Percentiles rank a stretch among this genome's conserved stretches.
phyloP scores from a whole-genome alignment of 2,888 invertebrate species.

The Ctenicera cuprea region DNA sequence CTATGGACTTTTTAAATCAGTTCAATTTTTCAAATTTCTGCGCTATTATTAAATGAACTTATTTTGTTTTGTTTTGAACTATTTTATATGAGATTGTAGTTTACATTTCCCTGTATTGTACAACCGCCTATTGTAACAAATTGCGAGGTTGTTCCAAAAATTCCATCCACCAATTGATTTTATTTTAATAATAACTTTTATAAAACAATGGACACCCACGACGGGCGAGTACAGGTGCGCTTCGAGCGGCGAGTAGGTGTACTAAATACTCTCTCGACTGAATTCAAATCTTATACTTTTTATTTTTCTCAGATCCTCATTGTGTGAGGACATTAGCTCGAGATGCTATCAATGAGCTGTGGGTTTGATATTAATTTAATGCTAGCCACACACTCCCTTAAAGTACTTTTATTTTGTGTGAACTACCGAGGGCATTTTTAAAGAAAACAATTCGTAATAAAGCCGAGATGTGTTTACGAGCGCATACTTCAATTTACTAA shows the following conservation, averaged over 20 bases:
- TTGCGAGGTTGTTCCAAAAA: slow-evolving; percentile 38
- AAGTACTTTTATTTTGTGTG: slow-evolving; percentile 41
- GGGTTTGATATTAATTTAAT: slow-evolving; percentile 71
- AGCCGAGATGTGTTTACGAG: slow-evolving; percentile 21
- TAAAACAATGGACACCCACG: slow-evolving; percentile 67
- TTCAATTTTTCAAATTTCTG: too few relatives aligned
- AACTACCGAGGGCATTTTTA: slow-evolving; percentile 40
- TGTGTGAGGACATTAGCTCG: slow-evolving; percentile 72
- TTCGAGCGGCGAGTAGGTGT: slow-evolving; percentile 69
- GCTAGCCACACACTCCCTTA: slow-evolving; percentile 66
- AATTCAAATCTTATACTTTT: slow-evolving; percentile 70
- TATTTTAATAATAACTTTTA: slow-evolving; percentile 63
- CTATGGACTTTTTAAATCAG: too few relatives aligned
- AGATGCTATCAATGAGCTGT: slow-evolving; percentile 69
- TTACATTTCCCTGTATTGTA: too few relatives aligned
- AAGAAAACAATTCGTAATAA: slow-evolving; percentile 20
- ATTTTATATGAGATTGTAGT: too few relatives aligned
- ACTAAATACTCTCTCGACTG: slow-evolving; percentile 71
- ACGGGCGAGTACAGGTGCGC: slow-evolving; percentile 66
- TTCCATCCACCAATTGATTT: slow-evolving; percentile 60
- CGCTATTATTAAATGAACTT: too few relatives aligned
- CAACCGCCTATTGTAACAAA: slow-evolving; percentile 41
- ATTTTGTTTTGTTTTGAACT: too few relatives aligned
- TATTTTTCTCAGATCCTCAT: slow-evolving; percentile 70
- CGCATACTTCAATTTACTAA: slow-evolving; percentile 19